Conservation (phyloP, 1,140 invertebrate genomes). For the Saccostrea glomerata region DNA sequence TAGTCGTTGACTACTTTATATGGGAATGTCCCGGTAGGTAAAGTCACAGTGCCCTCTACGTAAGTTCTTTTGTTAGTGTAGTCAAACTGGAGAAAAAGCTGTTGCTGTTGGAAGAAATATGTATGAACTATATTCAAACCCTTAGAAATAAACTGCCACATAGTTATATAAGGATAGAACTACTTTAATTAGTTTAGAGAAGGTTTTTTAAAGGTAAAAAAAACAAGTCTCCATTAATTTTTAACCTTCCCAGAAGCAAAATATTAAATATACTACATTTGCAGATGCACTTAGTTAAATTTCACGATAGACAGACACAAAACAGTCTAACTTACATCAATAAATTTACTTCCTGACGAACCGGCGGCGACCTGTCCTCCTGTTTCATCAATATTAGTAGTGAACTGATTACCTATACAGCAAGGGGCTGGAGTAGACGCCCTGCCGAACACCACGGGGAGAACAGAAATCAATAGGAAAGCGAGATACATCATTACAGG, state of each 20-base stretch:
- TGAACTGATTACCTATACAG: constrained; percentile 9
- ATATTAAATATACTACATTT: too few species aligned
- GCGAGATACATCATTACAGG: background rate
- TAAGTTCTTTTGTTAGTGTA: constrained; percentile 23
- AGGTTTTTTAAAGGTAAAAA: too few species aligned
- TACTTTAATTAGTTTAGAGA: too few species aligned
- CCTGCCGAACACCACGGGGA: background rate
- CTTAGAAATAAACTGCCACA: too few species aligned
- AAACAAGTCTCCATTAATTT: too few species aligned
- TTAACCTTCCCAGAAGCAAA: too few species aligned
- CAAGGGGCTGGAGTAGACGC: background rate
- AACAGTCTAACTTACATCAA: background rate
- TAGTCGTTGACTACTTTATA: constrained; percentile 20
- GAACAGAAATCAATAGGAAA: background rate
- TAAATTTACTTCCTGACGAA: background rate
- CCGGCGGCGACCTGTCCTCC: background rate
- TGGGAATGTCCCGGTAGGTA: background rate
- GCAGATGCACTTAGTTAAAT: too few species aligned
- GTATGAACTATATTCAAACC: too few species aligned
- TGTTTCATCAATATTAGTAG: background rate
- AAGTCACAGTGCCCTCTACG: background rate
- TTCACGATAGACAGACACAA: background rate
- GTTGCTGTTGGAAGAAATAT: background rate
- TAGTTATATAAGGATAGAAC: too few species aligned
- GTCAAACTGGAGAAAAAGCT: constrained; percentile 1